Evolutionary conservation across 2,888 invertebrate species (phyloP).

Genomic region (Ormyrus pomaceus): DNA sequence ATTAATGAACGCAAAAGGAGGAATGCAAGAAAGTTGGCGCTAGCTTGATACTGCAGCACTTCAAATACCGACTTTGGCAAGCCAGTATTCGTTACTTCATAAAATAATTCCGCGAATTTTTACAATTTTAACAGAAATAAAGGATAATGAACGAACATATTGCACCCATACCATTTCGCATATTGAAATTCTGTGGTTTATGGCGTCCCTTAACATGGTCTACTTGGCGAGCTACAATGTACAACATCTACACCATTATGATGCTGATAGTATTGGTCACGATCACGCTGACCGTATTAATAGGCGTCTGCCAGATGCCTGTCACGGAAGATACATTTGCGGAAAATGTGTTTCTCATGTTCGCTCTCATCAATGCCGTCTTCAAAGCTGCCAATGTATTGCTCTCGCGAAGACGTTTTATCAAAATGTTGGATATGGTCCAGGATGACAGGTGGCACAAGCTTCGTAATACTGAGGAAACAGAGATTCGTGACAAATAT

Average conservation of each 20-base stretch:
- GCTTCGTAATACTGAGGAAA: slow-evolving; percentile 26
- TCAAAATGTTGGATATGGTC: slow-evolving; percentile 42
- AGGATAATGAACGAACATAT: slow-evolving; percentile 32
- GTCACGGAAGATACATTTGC: slow-evolving; percentile 37
- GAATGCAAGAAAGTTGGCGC: not conserved
- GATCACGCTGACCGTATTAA: slow-evolving; percentile 16
- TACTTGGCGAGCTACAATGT: not conserved
- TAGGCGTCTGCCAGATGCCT: slow-evolving; percentile 40
- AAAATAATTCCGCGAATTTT: not conserved
- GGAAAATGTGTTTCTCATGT: slow-evolving; percentile 54
- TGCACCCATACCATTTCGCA: slow-evolving; percentile 48
- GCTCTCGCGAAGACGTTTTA: slow-evolving; percentile 37
- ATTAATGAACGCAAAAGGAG: slow-evolving; percentile 17
- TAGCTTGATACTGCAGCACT: not conserved
- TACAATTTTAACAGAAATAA: slow-evolving; percentile 3
- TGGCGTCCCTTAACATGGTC: slow-evolving; percentile 44
- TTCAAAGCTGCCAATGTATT: slow-evolving; percentile 52
- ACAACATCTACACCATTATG: slow-evolving; percentile 25
- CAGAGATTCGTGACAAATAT: slow-evolving; percentile 45
- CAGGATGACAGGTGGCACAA: slow-evolving; percentile 32
- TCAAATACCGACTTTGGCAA: not conserved
- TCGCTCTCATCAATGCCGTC: slow-evolving; percentile 51
- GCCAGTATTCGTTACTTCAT: not conserved
- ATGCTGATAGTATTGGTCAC: slow-evolving; percentile 39
- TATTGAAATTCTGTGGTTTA: slow-evolving; percentile 42